A percentile compares a stretch with the other conserved stretches of the same genome.
Conservation (phyloP, 2,113 vertebrate genomes). For the Hydrochoerus hydrochaeris region DNA sequence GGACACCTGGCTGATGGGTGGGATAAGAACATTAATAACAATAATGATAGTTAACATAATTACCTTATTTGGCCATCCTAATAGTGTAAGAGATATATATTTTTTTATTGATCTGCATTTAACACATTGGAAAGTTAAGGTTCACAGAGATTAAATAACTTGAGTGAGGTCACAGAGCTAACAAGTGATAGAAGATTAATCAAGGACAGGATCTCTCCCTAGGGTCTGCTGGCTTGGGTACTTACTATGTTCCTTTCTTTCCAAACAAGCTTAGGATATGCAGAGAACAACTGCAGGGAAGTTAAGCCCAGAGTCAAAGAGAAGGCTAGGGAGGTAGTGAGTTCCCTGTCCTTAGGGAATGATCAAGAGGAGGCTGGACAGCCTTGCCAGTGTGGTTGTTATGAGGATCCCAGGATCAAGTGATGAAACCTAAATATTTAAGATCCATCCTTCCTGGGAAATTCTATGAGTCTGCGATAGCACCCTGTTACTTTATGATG, state of each 20-base stretch:
- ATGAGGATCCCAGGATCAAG: background rate
- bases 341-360: fast-evolving
- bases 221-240: background rate
- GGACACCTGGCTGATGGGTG: background rate
- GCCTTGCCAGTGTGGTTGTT: background rate
- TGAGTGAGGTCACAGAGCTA: background rate
- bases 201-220: background rate
- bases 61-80: background rate
- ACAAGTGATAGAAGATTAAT: background rate
- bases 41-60: background rate
- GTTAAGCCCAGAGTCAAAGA: background rate
- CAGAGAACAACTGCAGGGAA: background rate
- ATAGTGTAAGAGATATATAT: too few relatives aligned
- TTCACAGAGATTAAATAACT: background rate
- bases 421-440: background rate
- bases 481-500: background rate
- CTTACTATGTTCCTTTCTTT: background rate
- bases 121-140: background rate
- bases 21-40: background rate
- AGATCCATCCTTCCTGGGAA: background rate
- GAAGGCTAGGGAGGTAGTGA: background rate
- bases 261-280: fast-evolving
- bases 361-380: background rate
- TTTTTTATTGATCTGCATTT: background rate
- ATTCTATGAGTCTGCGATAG: background rate